Conservation (phyloP, 2,113 vertebrate genomes). For the Coracopsis vasa region DNA sequence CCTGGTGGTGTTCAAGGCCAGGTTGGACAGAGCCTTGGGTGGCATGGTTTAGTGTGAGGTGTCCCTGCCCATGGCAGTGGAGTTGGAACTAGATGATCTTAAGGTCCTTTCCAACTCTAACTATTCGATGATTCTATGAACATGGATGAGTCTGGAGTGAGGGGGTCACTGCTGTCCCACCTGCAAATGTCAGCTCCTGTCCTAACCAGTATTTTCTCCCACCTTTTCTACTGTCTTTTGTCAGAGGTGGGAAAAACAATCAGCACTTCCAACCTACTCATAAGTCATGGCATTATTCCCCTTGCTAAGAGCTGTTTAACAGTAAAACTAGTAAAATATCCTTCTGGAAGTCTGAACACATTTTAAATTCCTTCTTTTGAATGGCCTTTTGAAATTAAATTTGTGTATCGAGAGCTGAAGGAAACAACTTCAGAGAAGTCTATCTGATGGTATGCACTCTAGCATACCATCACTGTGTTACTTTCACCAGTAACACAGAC, state of each 20-base stretch:
- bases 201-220: neutral
- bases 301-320: neutral
- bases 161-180: neutral
- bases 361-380: neutral
- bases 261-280: neutral
- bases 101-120: no score
- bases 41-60: no score
- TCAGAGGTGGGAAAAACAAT: neutral
- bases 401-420: neutral
- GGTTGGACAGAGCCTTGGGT: no score
- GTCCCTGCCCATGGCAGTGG: no score
- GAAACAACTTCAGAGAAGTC: neutral
- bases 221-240: neutral
- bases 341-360: neutral
- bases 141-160: neutral
- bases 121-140: no score
- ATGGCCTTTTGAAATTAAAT: neutral
- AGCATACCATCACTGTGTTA: neutral
- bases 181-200: neutral
- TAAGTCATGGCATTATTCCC: neutral
- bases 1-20: no score
- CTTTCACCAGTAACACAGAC: neutral
- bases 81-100: no score
- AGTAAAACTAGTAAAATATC: neutral
- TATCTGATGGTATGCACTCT: neutral